phyloP scores from a whole-genome alignment of 2,797 vertebrate species.

The Pyrocephalus nanus region DNA sequence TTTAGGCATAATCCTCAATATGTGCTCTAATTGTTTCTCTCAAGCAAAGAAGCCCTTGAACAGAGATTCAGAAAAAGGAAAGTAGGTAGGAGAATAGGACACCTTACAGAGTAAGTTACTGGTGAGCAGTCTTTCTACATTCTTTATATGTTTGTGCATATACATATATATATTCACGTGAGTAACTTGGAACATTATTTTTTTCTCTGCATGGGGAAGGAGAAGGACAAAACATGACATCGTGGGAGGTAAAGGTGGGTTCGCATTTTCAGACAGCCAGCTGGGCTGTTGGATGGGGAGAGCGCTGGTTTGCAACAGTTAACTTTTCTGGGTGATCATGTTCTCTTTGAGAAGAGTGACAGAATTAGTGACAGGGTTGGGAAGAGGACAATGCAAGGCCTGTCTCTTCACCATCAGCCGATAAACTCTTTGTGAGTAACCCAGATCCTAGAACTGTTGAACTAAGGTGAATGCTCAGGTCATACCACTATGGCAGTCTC shows the following conservation, averaged over 20 bases:
- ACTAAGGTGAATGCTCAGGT: background rate
- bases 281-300: background rate
- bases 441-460: background rate
- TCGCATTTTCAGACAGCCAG: background rate
- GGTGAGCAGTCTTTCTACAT: background rate
- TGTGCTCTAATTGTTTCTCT: background rate
- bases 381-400: background rate
- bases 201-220: background rate
- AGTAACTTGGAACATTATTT: background rate
- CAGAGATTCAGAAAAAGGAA: background rate
- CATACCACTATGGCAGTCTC: too few relatives aligned
- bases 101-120: background rate
- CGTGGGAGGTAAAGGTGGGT: background rate
- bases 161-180: background rate
- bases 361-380: background rate
- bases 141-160: background rate
- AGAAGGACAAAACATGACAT: background rate
- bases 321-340: rapidly evolving
- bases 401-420: background rate
- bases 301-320: background rate
- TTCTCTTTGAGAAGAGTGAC: background rate
- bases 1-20: background rate
- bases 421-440: background rate
- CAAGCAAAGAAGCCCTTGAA: background rate
- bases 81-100: background rate